Conservation (phyloP, 2,797 vertebrate species). For the Tapirus indicus region DNA sequence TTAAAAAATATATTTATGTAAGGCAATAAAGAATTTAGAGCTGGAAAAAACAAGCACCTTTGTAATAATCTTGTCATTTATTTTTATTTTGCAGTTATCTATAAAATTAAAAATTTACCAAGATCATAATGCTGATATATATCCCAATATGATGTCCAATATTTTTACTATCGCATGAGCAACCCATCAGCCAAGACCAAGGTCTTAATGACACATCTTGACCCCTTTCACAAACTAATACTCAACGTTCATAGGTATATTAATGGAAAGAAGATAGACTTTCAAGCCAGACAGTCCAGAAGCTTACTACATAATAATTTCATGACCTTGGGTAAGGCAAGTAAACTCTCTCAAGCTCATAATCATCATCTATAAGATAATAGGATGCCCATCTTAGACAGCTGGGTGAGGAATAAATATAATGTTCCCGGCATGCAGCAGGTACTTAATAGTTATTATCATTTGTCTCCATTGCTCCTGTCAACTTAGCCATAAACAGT, state of each 20-base stretch:
- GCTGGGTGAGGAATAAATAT: not conserved
- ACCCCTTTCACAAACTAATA: not conserved
- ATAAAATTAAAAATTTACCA: not conserved
- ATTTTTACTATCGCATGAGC: not conserved
- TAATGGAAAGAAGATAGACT: not conserved
- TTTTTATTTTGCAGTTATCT: not conserved
- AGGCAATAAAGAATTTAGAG: not conserved
- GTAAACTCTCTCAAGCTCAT: not conserved
- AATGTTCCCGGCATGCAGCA: not conserved
- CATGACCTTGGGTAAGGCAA: not conserved
- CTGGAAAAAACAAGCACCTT: not conserved
- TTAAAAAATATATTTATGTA: not conserved
- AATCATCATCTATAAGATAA: slow-evolving; percentile 23
- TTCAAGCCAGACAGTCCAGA: not conserved
- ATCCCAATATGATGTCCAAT: not conserved
- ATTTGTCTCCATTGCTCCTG: slow-evolving; percentile 57
- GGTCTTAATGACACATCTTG: not conserved
- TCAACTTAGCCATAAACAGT: slow-evolving; percentile 19
- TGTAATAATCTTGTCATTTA: not conserved
- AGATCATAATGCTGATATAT: not conserved
- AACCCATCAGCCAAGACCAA: not conserved
- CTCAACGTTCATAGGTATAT: not conserved
- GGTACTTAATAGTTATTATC: not conserved
- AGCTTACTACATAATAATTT: not conserved
- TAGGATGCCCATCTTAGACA: not conserved